Percentiles rank a stretch among this genome's conserved stretches.
Conservation (phyloP, 2,888 invertebrate genomes). For the Philaethria dido region DNA sequence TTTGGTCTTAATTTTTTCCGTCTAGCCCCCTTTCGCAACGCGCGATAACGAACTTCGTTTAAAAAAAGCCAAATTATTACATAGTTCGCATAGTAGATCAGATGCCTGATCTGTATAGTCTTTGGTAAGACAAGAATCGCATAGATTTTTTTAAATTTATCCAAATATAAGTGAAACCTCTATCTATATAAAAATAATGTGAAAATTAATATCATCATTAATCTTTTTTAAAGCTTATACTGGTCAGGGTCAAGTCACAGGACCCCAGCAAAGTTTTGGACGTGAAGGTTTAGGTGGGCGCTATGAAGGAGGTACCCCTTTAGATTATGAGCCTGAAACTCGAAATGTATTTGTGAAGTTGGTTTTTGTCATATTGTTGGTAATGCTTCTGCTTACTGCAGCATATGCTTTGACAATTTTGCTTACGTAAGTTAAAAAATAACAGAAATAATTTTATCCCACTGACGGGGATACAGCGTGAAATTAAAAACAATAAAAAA, state of each 20-base stretch:
- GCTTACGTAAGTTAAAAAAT: constrained; percentile 34
- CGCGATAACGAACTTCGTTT: too few species aligned
- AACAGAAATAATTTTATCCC: background rate
- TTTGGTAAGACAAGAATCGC: too few species aligned
- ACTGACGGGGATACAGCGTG: too few species aligned
- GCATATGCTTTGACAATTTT: constrained; percentile 32
- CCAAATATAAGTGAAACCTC: background rate
- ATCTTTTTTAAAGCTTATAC: constrained; percentile 8
- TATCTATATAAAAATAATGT: too few species aligned
- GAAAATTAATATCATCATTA: too few species aligned
- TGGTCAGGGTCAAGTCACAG: background rate
- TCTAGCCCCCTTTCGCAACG: too few species aligned
- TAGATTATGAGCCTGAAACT: constrained; percentile 50
- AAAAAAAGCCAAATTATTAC: too few species aligned
- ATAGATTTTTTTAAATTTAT: too few species aligned
- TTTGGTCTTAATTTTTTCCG: too few species aligned
- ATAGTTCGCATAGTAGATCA: too few species aligned
- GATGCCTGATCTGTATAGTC: too few species aligned
- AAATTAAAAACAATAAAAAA: too few species aligned
- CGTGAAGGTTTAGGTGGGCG: background rate
- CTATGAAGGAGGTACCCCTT: constrained; percentile 24
- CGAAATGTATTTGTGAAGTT: constrained; percentile 50
- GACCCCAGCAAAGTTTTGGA: constrained; percentile 1
- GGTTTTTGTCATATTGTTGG: constrained; percentile 44
- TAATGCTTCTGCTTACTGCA: constrained; percentile 45